Evolutionary conservation across 2,888 invertebrate species (phyloP).

Genomic region (Drosophila lacicola): DNA sequence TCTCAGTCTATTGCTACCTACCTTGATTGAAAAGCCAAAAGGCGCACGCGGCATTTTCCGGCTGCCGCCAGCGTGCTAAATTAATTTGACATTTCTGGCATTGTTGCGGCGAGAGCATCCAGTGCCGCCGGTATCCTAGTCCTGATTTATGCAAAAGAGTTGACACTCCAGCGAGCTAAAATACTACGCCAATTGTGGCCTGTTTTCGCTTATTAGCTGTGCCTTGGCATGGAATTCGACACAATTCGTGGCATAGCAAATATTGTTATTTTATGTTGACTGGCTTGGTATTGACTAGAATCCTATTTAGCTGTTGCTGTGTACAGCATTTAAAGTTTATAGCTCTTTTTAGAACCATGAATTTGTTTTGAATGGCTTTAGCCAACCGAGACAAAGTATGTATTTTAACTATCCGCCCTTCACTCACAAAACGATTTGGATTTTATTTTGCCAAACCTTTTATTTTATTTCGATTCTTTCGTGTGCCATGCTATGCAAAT

Average conservation of each 20-base stretch:
- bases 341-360: constrained; percentile 1
- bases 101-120: constrained; percentile 57
- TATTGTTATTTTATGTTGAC: neutral
- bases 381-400: constrained; percentile 16
- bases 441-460: constrained; percentile 9
- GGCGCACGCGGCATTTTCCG: constrained; percentile 45
- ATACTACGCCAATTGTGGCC: constrained; percentile 11
- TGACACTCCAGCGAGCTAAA: constrained; percentile 26
- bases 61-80: constrained; percentile 62
- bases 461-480: constrained; percentile 32
- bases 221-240: constrained; percentile 25
- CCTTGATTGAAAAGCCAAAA: constrained; percentile 75
- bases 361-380: constrained; percentile 26
- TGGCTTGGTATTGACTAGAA: too few relatives aligned
- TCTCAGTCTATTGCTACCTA: constrained; percentile 22
- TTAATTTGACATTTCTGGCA: constrained; percentile 76
- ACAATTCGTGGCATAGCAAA: constrained; percentile 31
- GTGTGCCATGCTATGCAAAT: constrained; percentile 38
- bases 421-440: constrained; percentile 4
- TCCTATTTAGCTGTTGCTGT: too few relatives aligned
- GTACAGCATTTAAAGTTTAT: neutral
- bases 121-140: constrained; percentile 34
- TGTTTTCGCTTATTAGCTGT: constrained; percentile 20
- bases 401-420: constrained; percentile 5
- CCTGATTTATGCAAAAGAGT: constrained; percentile 73